These are phyloP conservation scores for Panzeria rudis DNA, from an alignment of 2,888 invertebrate genomes.

Conservation along the genomic window DNA sequence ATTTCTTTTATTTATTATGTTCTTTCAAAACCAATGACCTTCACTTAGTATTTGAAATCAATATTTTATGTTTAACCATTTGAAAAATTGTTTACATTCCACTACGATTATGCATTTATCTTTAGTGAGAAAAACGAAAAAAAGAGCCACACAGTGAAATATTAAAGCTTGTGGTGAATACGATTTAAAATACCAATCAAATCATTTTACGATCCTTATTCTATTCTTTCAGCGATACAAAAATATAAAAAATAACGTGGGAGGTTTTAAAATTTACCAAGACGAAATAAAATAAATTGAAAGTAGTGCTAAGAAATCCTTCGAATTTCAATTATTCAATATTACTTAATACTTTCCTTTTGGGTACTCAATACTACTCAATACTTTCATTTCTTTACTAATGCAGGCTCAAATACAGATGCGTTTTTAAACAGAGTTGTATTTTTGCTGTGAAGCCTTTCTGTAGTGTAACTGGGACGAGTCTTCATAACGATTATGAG, in stretches of 20 bases:
- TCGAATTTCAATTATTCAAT: no score
- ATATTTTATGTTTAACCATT: conserved; percentile 53
- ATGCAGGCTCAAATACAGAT: no score
- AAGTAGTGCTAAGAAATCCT: no score
- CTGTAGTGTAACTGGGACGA: no score
- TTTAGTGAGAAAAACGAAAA: background rate
- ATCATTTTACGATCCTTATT: conserved; percentile 37
- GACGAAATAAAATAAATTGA: background rate
- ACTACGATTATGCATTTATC: conserved; percentile 27
- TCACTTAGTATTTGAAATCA: conserved; percentile 48
- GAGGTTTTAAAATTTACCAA: background rate
- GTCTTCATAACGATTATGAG: no score
- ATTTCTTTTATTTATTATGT: background rate
- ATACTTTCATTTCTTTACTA: no score
- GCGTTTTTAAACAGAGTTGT: no score
- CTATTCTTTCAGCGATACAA: background rate
- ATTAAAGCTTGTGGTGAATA: conserved; percentile 31
- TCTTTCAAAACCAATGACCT: conserved; percentile 35
- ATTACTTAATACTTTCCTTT: no score
- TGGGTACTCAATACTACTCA: no score
- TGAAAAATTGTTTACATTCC: conserved; percentile 51
- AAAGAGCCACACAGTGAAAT: conserved; percentile 38
- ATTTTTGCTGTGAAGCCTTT: no score
- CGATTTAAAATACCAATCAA: conserved; percentile 39
- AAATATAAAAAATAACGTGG: conserved; percentile 10